Percentiles rank a stretch among this genome's conserved stretches.
These are phyloP conservation scores for Aspidiotus destructor DNA, from an alignment of 2,888 invertebrate genomes.

Conservation along the genomic window DNA sequence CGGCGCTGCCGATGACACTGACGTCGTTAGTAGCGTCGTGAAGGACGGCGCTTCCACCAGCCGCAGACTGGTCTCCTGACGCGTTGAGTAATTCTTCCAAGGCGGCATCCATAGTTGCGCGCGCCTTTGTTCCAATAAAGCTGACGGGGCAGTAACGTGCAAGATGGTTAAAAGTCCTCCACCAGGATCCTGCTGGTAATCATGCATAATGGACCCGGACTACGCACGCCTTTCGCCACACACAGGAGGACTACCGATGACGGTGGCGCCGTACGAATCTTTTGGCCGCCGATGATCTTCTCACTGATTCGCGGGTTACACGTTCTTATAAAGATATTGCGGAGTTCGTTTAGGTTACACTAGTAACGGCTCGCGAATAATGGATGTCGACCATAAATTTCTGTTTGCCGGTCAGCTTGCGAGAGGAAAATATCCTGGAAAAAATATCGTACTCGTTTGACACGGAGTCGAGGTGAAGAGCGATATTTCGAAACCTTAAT, in stretches of 20 bases:
- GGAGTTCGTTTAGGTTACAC: too few species aligned
- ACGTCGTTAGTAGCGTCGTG: not conserved
- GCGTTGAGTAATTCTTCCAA: constrained; percentile 20
- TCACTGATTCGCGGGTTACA: too few species aligned
- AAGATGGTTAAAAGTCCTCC: constrained; percentile 28
- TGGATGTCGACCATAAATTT: too few species aligned
- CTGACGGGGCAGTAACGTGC: not conserved
- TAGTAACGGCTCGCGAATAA: too few species aligned
- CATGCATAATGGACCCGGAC: constrained; percentile 32
- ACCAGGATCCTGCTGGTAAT: constrained; percentile 30
- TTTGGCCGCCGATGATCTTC: too few species aligned
- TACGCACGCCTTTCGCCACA: constrained; percentile 26
- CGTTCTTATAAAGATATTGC: too few species aligned
- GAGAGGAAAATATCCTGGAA: too few species aligned
- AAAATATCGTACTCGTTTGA: too few species aligned
- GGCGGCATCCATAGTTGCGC: constrained; percentile 23
- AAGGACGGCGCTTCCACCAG: not conserved
- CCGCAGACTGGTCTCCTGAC: constrained; percentile 17
- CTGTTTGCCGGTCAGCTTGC: too few species aligned
- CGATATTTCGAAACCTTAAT: too few species aligned
- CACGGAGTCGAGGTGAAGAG: too few species aligned
- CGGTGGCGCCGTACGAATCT: not conserved
- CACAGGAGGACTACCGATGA: not conserved
- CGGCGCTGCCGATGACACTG: constrained; percentile 4
- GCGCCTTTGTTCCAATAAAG: not conserved